Conservation (phyloP, 2,113 vertebrate genomes). For the Hyperopisus bebe region DNA sequence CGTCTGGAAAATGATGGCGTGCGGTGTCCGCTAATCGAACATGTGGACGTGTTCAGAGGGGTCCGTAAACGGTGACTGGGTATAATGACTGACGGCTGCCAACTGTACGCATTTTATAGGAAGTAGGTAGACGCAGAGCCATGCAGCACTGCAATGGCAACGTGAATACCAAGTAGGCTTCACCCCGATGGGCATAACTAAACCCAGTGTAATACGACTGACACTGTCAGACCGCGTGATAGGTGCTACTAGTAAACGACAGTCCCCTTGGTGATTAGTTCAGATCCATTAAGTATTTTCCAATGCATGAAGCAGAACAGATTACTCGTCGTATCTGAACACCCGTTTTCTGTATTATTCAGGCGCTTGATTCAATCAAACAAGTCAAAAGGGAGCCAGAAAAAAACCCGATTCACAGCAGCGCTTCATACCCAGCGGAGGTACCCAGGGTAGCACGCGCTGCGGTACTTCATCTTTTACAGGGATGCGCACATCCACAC, state of each 20-base stretch:
- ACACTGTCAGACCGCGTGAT: background rate
- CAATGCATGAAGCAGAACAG: background rate
- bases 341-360: background rate
- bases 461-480: background rate
- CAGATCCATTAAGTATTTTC: background rate
- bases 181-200: background rate
- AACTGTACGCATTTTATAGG: background rate
- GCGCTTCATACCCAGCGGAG: background rate
- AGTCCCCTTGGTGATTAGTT: background rate
- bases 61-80: background rate
- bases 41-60: background rate
- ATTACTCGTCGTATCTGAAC: background rate
- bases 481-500: background rate
- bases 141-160: slow-evolving; percentile 8
- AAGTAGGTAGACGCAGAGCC: background rate
- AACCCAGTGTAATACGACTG: background rate
- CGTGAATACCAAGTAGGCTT: background rate
- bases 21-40: background rate
- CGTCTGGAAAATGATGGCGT: background rate
- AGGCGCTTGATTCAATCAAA: background rate
- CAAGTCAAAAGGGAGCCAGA: background rate
- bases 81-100: background rate
- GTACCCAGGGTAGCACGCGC: background rate
- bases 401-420: background rate
- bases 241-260: background rate